Evolutionary conservation across 2,113 vertebrate species (phyloP).

Genomic region (Naja naja): DNA sequence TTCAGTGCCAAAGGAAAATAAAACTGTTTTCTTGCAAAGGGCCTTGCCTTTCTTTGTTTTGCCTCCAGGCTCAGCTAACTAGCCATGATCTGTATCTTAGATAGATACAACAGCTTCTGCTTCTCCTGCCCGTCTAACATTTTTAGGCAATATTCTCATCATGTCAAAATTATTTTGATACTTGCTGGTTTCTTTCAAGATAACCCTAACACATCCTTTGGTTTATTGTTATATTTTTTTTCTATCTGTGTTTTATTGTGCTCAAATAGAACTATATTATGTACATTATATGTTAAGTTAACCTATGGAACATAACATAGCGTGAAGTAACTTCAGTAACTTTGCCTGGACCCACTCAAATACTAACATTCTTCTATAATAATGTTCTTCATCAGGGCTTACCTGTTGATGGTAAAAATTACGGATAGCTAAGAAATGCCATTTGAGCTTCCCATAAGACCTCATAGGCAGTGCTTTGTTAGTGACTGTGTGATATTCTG

Average conservation of each 20-base stretch:
- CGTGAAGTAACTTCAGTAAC: neutral
- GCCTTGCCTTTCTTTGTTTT: neutral
- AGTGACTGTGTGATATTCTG: neutral
- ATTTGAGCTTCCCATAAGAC: neutral
- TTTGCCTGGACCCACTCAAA: neutral
- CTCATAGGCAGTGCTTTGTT: too few species aligned
- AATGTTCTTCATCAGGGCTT: neutral
- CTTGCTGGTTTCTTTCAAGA: neutral
- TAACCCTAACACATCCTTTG: neutral
- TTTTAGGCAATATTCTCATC: neutral
- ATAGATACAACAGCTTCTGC: neutral
- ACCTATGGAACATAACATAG: neutral
- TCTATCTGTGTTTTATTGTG: neutral
- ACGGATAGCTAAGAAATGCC: neutral
- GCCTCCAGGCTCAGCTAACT: neutral
- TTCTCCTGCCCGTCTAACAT: neutral
- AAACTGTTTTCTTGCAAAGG: constrained; percentile 5
- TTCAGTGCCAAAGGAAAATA: neutral
- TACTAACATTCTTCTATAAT: neutral
- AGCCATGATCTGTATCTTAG: neutral
- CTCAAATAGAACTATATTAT: neutral
- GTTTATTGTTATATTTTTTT: neutral
- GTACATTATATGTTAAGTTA: neutral
- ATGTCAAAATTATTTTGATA: neutral
- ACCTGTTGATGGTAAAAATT: neutral